A percentile compares a stretch with the other conserved stretches of the same genome.
Evolutionary conservation across 2,888 invertebrate species (phyloP).

Genomic region (Napeogenes inachia): DNA sequence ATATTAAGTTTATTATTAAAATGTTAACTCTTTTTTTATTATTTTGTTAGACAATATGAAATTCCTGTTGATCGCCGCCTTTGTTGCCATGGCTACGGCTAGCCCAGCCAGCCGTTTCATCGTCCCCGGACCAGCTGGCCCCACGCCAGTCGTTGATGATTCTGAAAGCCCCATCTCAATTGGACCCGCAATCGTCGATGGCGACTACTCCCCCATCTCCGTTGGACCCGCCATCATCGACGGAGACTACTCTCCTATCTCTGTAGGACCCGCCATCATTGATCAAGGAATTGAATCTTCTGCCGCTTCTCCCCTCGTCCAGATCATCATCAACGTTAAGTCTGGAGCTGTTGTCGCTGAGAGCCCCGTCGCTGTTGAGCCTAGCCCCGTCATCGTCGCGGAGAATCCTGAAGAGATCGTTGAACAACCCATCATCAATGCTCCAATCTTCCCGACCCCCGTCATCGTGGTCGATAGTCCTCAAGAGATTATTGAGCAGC

Average conservation of each 20-base stretch:
- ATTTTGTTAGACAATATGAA: slow-evolving; percentile 22
- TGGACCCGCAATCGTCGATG: slow-evolving; percentile 25
- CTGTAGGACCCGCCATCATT: no score
- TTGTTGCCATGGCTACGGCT: slow-evolving; percentile 31
- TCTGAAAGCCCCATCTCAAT: no score
- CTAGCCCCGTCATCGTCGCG: slow-evolving; percentile 19
- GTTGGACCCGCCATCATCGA: slow-evolving; percentile 9
- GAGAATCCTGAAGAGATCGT: background rate
- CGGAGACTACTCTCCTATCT: background rate
- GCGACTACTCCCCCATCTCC: slow-evolving; percentile 7
- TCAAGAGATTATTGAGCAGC: no score
- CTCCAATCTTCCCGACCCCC: slow-evolving; percentile 17
- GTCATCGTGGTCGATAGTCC: slow-evolving; percentile 10
- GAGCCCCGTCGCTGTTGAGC: slow-evolving; percentile 23
- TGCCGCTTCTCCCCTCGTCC: slow-evolving; percentile 31
- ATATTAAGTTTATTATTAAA: background rate
- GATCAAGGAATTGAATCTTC: slow-evolving; percentile 2
- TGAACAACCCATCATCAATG: no score
- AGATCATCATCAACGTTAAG: slow-evolving; percentile 35
- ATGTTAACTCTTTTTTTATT: background rate
- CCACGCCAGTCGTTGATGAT: slow-evolving; percentile 28
- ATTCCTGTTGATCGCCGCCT: slow-evolving; percentile 28
- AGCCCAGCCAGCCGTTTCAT: slow-evolving; percentile 21
- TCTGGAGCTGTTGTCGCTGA: slow-evolving; percentile 4
- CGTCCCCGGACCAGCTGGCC: slow-evolving; percentile 18